Base-by-base conservation (phyloP, 2,113 vertebrate genomes). In the Onychorhynchus coronatus region DNA sequence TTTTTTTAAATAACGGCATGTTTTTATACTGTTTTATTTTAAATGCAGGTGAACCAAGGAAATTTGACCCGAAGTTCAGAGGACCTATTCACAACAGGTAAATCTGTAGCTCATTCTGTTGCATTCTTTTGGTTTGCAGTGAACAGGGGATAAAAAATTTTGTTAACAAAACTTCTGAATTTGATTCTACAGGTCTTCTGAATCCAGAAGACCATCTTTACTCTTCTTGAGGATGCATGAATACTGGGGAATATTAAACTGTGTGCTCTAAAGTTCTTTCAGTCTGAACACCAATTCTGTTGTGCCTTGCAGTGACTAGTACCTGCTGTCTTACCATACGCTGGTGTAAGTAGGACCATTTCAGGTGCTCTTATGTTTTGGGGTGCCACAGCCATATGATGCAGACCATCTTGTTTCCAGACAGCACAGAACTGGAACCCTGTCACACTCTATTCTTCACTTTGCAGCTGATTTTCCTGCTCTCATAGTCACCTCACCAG, bases 31-130 rank as follows among this genome's bases (percentile, higher is more conserved):
- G 14, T 96, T 97, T 97, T 97, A 62, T 98, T 97, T 98, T 97
- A 93, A 96, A 98, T 98, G 47, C 98, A 99, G 99, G 99, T 98
- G 98, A 99, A 91, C 98, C 99, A 73, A 98, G 98, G 95, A 98
- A 97, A 96, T 99, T 99, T 98, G 99, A 99, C 92, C 98, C 99
- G 3, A 98, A 98, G 91, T 99, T 99, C 98, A 98, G 98, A 97
- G 99, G 99, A 62, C 99, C 99, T 65, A 96, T 99, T 96, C 98
- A 98, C 55, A 98, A 98, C 93, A 99, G 99, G 99, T 99, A 99
- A 98, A 91, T 73, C 31, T 53, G 68, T 33, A 79, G 84, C 62
- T 92, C 47, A 77, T 56, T 97, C 30, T 93, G 15, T 95, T 82
- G 76, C 55, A 77, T 55, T 77, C 4, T 74, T 81, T 75, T 55